Percentiles rank a stretch among this genome's conserved stretches.
Evolutionary conservation across 2,113 vertebrate species (phyloP).

Genomic region (Electrona antarctica): DNA sequence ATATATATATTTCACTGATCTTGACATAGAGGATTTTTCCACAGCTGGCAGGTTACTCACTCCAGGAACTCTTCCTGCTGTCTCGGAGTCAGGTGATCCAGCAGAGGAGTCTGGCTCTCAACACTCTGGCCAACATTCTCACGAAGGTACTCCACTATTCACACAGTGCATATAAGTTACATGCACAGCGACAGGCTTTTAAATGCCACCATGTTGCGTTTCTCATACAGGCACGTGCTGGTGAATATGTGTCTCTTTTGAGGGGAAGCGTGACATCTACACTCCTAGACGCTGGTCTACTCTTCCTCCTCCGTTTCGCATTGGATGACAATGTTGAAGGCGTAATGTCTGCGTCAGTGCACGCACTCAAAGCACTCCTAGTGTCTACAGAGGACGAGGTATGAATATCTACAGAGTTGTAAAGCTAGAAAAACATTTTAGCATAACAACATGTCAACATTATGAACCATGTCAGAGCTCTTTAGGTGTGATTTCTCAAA

Average conservation of each 20-base stretch:
- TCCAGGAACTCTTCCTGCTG: constrained; percentile 96
- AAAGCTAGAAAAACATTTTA: not conserved
- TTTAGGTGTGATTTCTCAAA: not conserved
- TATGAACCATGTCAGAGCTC: too few species aligned
- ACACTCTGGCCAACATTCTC: constrained; percentile 87
- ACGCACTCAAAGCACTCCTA: constrained; percentile 84
- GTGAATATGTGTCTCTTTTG: constrained; percentile 81
- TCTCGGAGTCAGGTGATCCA: constrained; percentile 93
- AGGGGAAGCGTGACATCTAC: constrained; percentile 83
- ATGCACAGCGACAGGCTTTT: too few species aligned
- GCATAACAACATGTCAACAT: not conserved
- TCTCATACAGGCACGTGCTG: constrained; percentile 82
- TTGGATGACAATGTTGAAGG: constrained; percentile 90
- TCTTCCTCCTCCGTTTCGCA: constrained; percentile 92
- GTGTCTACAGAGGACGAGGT: constrained; percentile 91
- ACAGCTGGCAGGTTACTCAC: constrained; percentile 94
- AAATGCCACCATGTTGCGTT: not conserved
- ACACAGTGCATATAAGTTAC: too few species aligned
- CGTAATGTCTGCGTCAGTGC: constrained; percentile 86
- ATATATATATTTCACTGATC: not conserved
- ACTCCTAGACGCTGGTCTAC: constrained; percentile 92
- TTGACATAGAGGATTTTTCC: constrained; percentile 22
- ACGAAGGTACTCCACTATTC: constrained; percentile 79
- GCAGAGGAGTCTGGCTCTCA: constrained; percentile 89
- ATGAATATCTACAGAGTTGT: constrained; percentile 20